Percentiles rank a stretch among this genome's conserved stretches.
Conservation (phyloP, 2,797 vertebrate genomes). For the Rhodeus uyekii region DNA sequence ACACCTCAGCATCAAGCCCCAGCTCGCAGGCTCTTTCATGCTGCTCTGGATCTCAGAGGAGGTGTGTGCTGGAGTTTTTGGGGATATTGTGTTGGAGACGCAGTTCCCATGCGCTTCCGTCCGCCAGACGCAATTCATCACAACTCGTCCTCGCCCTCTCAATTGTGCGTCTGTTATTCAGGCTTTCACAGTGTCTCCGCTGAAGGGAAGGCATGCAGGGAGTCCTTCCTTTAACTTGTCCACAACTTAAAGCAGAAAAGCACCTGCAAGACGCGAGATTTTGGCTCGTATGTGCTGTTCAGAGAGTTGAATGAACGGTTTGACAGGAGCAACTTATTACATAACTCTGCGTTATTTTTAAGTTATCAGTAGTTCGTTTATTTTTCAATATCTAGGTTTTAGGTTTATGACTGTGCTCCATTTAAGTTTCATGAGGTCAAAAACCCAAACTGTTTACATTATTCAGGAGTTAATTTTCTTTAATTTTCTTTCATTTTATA, state of each 20-base stretch:
- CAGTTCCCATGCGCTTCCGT: slow-evolving; percentile 70
- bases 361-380: not conserved
- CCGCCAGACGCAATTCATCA: slow-evolving; percentile 61
- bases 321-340: not conserved
- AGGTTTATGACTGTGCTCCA: not conserved
- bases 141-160: slow-evolving; percentile 51
- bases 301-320: not conserved
- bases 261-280: slow-evolving; percentile 62
- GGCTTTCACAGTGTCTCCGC: slow-evolving; percentile 18
- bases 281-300: not conserved
- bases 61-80: slow-evolving; percentile 39
- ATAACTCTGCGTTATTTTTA: not conserved
- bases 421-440: not conserved
- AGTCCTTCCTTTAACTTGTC: not conserved
- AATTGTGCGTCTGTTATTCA: slow-evolving; percentile 33
- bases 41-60: slow-evolving; percentile 49
- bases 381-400: not conserved
- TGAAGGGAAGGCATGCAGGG: not conserved
- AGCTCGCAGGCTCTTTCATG: slow-evolving; percentile 67
- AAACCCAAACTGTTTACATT: not conserved
- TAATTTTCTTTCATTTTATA: too few species aligned
- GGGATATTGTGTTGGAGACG: slow-evolving; percentile 62
- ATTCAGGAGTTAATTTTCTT: not conserved
- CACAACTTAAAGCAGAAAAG: slow-evolving; percentile 49
- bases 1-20: slow-evolving; percentile 69